These are phyloP conservation scores for Pluvianellus socialis DNA, from an alignment of 2,113 vertebrate genomes.

Conservation along the genomic window DNA sequence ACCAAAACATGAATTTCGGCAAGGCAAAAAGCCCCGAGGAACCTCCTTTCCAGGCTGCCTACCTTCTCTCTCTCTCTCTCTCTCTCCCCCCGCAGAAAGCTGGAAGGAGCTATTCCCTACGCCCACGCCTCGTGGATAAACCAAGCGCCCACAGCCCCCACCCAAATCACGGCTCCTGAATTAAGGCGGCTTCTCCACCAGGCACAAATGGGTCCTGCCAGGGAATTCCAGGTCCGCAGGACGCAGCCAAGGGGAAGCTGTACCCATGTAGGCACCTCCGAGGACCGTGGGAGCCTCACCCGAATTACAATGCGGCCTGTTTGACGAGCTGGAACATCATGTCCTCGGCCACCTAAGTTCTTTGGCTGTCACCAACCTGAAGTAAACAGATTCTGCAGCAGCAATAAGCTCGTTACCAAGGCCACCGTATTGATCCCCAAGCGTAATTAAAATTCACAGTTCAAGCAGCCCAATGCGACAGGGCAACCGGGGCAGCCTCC, in stretches of 20 bases:
- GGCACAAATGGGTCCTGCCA: not conserved
- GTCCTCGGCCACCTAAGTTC: slow-evolving; percentile 63
- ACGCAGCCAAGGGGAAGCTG: not conserved
- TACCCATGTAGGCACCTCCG: not conserved
- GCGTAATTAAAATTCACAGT: slow-evolving; percentile 72
- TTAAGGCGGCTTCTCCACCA: not conserved
- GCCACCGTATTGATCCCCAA: slow-evolving; percentile 76
- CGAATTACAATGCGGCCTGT: slow-evolving; percentile 29
- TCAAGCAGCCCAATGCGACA: slow-evolving; percentile 45
- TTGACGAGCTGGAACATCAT: slow-evolving; percentile 64
- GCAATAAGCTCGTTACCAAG: slow-evolving; percentile 77
- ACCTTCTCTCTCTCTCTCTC: not conserved
- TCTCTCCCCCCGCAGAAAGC: not conserved
- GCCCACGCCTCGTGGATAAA: not conserved
- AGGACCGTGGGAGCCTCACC: not conserved
- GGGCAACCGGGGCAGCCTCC: slow-evolving; percentile 26
- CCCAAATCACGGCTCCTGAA: not conserved
- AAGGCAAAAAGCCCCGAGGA: not conserved
- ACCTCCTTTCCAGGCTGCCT: not conserved
- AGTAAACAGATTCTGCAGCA: slow-evolving; percentile 78
- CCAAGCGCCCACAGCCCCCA: not conserved
- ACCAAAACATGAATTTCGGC: not conserved
- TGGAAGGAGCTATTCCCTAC: not conserved
- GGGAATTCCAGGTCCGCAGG: not conserved
- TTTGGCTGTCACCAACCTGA: slow-evolving; percentile 65